Evolutionary conservation across 2,113 vertebrate species (phyloP).

Genomic region (Pseudorasbora parva): DNA sequence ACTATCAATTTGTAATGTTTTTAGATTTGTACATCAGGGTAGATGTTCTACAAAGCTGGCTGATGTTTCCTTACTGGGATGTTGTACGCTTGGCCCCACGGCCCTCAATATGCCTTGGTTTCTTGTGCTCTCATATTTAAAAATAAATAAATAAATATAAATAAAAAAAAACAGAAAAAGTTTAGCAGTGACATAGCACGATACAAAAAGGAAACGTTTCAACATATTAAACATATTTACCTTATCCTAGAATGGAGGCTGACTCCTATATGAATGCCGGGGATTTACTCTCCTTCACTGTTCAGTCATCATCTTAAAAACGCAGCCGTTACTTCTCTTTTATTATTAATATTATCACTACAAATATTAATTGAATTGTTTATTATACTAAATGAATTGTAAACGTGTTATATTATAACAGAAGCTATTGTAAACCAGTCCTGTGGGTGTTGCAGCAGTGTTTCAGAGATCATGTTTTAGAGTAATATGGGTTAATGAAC

Average conservation of each 20-base stretch:
- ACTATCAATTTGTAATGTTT: constrained; percentile 38
- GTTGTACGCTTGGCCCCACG: constrained; percentile 29
- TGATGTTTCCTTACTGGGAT: background rate
- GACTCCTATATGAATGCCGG: constrained; percentile 23
- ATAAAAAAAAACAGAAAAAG: background rate
- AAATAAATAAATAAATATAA: background rate
- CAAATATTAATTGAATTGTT: constrained; percentile 1
- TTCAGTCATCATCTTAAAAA: constrained; percentile 35
- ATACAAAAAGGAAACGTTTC: constrained; percentile 20
- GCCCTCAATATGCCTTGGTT: constrained; percentile 35
- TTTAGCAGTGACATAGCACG: background rate
- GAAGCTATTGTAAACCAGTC: constrained; percentile 7
- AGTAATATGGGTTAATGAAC: background rate
- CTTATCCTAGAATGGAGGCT: constrained; percentile 6
- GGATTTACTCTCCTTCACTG: constrained; percentile 11
- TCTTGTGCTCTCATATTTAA: constrained; percentile 30
- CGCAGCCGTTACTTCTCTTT: constrained; percentile 2
- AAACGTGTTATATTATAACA: background rate
- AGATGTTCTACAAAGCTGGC: constrained; percentile 25
- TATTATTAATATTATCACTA: constrained; percentile 13
- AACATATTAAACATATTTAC: constrained; percentile 12
- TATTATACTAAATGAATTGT: background rate
- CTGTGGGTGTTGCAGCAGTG: background rate
- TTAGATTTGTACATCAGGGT: constrained; percentile 33
- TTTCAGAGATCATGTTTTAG: constrained; percentile 18